Evolutionary conservation across 2,797 vertebrate species (phyloP), one percentile per base, ranked within the genome.

Genomic region (Iguana delicatissima): DNA sequence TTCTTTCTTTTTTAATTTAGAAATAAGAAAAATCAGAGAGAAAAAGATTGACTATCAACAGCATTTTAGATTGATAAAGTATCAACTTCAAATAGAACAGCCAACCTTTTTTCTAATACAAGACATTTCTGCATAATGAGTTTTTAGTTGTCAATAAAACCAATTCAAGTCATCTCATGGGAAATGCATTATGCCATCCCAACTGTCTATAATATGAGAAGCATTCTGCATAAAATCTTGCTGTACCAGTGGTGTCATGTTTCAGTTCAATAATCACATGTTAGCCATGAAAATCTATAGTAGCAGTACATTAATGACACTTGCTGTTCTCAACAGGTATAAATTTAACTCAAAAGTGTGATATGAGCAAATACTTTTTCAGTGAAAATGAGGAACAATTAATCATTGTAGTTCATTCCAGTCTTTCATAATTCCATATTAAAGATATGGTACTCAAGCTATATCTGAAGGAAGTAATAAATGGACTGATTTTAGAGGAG

Each of bases 261-360:
- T 89, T 88, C 91, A 84, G 67, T 89, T 95, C 89, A 93, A 86
- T 94, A 95, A 90, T 55, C 13, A 2, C 84, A 82, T 86, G 91
- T 89, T 95, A 59, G 5, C 64, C 76, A 72, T 80, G 62, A 79
- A 85, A 95, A 96, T 95, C 89, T 95, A 95, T 95, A 93, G 89
- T 2, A 46, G 0, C 87, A 64, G 92, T 88, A 59, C 87, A 89
- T 76, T 93, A 93, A 94, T 94, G 85, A 80, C 90, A 73, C 81
- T 64, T 87, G n/a, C 80, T 93, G 88, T 42, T 92, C 92, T 80
- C 57, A 77, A 90, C 67, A 87, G 79, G 81, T 91, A 89, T 94
- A 95, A 95, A 91, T 94, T 92, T 93, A 94, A 95, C 89, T 94
- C 82, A 29, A 57, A 0, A 85, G 84, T 91, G 50, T 42, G 32